Conservation (phyloP, 30 jellyfish, hydroid and myxozoan genomes). For the Hydractinia echinata region DNA sequence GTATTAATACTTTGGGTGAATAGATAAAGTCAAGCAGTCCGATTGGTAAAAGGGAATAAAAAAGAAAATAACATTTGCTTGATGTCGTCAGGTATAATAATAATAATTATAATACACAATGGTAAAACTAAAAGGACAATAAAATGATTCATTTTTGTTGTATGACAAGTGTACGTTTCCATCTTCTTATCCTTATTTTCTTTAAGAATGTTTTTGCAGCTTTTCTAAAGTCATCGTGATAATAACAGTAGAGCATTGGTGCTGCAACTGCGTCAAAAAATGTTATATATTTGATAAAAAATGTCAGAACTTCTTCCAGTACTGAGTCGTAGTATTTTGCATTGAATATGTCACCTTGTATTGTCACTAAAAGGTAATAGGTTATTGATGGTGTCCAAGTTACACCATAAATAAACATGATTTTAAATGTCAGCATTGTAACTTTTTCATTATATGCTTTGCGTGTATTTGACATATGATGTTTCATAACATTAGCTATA, state of each 20-base stretch:
- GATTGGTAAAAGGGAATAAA: too few species aligned
- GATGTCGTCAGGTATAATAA: too few species aligned
- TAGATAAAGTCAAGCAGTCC: too few species aligned
- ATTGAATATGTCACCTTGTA: neutral
- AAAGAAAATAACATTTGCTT: too few species aligned
- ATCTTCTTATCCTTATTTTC: neutral
- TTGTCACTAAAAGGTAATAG: neutral
- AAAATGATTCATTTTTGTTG: too few species aligned
- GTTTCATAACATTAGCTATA: neutral
- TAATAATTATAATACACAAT: too few species aligned
- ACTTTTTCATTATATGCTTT: neutral
- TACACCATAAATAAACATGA: constrained; percentile 17
- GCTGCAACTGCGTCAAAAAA: constrained; percentile 38
- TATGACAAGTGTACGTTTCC: too few species aligned
- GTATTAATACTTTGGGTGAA: too few species aligned
- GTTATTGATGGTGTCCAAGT: constrained; percentile 48
- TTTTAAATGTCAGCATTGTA: constrained; percentile 9
- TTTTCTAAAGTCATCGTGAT: constrained; percentile 14
- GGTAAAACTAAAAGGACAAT: too few species aligned
- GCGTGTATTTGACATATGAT: neutral
- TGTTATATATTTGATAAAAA: constrained; percentile 25
- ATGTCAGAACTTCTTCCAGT: constrained; percentile 15
- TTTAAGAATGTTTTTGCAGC: neutral
- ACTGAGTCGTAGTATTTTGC: constrained; percentile 8
- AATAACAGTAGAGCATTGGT: constrained; percentile 33